Base-by-base conservation (phyloP, 64 coral and sea anemone species). In the Astreopora myriophthalma region DNA sequence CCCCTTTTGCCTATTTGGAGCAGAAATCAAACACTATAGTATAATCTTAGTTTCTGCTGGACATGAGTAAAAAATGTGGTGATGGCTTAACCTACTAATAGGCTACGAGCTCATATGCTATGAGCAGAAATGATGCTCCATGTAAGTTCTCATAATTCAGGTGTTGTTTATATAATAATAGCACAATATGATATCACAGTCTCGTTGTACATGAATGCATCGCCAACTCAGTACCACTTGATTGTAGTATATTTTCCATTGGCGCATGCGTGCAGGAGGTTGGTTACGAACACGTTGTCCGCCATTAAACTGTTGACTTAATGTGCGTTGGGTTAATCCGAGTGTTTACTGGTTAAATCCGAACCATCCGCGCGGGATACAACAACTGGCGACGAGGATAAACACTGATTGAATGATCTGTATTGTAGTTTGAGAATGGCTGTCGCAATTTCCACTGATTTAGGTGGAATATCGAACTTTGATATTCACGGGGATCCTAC, bases 401-500 rank as follows among this genome's bases (percentile, higher is more conserved):
- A 27, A 44, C 40, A 44, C 40, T 44, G 1, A 0, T 67, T 24
- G 8, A 67, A 9, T 25, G 22, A 67, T 22, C 24, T 67, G 2
- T 25, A 26, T 67, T 67, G 3, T 44, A 44, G 22, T 67, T 63
- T 63, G n/a, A 9, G 42, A 25, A 79, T 81, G 46, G 19, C 46
- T 0, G 57, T 31, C 30, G 24, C 46, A 30, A 60, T 81, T 60
- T 1, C 35, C 19, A 70, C 36, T 48, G 63, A 86, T 86, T 30
- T 86, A 17, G 37, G 65, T 34, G 68, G 46, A 31, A 87, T 87
- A 27, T 22, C 68, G 0, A 69, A 37, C 12, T 57, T 73, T 28
- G 67, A 87, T 69, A 72, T 28, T 55, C 44, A 57, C 48, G 68
- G 85, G 28, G 35, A 73, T 26, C 34, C 87, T 19, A 93, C 72